Base-by-base conservation (phyloP, 2,113 vertebrate genomes). In the Brachypteracias leptosomus region DNA sequence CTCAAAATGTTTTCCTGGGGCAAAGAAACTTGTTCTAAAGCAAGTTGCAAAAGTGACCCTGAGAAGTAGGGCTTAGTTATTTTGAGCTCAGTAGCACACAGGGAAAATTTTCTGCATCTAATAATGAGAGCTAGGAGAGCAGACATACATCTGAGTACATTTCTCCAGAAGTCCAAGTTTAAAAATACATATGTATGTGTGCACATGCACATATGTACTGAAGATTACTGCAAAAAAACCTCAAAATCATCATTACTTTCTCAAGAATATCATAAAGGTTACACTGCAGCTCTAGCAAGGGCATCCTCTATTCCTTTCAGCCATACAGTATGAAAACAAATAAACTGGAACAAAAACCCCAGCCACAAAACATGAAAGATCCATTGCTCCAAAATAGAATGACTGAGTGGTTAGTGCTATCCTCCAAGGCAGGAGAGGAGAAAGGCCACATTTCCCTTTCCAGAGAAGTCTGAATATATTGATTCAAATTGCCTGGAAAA, bases 121-220 rank as follows among this genome's bases (percentile, higher is more conserved):
- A 28, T 25, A 59, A 9, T 42, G 24, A 72, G 14, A 62, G 12
- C 54, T 54, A 55, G 44, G 47, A 76, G 51, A 24, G 49, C 54
- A 81, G 49, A 38, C 5, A 21, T 14, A 13, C 24, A 49, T 10
- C 52, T 47, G 13, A 42, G 13, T 47, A 21, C 28, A 33, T 67
- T 72, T 90, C 35, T 74, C 16, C 19, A 55, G 33, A 61, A 88
- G 21, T 19, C 22, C 38, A 31, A 24, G 16, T 68, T 85, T 85
- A 19, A 70, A 85, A 66, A 42, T 59, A 51, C 2, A 0, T 3
- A 0, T 15, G 1, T 36, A 16, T 26, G 17, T 59, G 38, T 21
- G 15, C 9, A 26, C 1, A 3, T 18, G 22, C 52, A 44, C 8
- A 16, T 51, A 33, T 18, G 26, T 66, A 54, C 26, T 54, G 42